Percentiles rank a stretch among this genome's conserved stretches.
phyloP scores from a whole-genome alignment of 2,113 vertebrate species.

The Carollia perspicillata region DNA sequence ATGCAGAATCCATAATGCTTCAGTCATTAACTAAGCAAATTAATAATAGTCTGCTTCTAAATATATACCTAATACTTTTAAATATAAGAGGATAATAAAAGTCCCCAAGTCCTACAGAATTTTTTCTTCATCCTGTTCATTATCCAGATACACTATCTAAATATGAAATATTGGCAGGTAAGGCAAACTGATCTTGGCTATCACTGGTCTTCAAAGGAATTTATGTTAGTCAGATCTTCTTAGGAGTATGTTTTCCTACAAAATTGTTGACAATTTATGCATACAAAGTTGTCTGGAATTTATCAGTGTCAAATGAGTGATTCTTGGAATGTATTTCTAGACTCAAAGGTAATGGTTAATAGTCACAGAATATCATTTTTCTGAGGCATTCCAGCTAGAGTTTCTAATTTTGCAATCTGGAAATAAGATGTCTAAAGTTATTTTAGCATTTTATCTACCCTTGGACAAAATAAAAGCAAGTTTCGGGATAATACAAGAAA shows the following conservation, averaged over 20 bases:
- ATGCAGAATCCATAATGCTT: not conserved
- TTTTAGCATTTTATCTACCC: not conserved
- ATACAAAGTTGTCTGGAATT: constrained; percentile 35
- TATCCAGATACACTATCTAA: constrained; percentile 26
- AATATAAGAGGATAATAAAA: constrained; percentile 62
- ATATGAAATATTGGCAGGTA: constrained; percentile 42
- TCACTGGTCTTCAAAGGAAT: constrained; percentile 38
- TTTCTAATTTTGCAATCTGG: not conserved
- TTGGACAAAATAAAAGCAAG: constrained; percentile 46
- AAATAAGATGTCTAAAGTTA: constrained; percentile 39
- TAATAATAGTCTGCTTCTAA: constrained; percentile 46
- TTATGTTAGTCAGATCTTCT: not conserved
- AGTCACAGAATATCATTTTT: not conserved
- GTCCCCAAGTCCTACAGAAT: not conserved
- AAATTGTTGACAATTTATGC: constrained; percentile 29
- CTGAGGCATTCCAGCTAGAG: not conserved
- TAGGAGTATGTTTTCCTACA: constrained; percentile 29
- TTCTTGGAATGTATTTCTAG: not conserved
- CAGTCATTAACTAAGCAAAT: constrained; percentile 41
- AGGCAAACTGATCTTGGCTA: constrained; percentile 39
- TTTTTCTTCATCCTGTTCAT: constrained; percentile 56
- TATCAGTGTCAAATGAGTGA: constrained; percentile 24
- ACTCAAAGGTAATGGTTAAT: constrained; percentile 16
- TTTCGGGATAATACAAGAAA: constrained; percentile 36
- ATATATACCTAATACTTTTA: constrained; percentile 45